These are phyloP conservation scores for Drosophila testacea DNA, from an alignment of 2,888 invertebrate genomes.

Conservation along the genomic window DNA sequence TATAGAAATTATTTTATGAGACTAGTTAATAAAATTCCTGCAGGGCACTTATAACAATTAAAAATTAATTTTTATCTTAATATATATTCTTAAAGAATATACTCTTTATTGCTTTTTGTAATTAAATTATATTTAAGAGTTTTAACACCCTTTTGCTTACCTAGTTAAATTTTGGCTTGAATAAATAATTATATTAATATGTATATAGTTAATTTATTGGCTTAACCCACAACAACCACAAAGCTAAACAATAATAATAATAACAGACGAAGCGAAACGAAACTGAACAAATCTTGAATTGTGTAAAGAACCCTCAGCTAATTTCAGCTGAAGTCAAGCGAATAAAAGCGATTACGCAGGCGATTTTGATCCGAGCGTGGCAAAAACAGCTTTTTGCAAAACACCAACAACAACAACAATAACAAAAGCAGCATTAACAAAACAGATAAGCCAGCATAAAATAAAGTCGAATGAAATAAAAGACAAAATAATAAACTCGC, in stretches of 20 bases:
- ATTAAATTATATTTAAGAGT: too few relatives aligned
- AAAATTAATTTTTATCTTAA: too few relatives aligned
- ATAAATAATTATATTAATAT: constrained; percentile 25
- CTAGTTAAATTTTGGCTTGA: not conserved
- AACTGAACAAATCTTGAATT: constrained; percentile 42
- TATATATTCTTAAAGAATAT: too few relatives aligned
- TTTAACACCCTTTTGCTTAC: not conserved
- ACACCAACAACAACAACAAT: too few relatives aligned
- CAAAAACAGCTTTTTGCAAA: constrained; percentile 61
- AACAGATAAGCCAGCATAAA: constrained; percentile 72
- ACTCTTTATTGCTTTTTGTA: too few relatives aligned
- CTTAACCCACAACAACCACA: constrained; percentile 16
- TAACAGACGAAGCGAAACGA: constrained; percentile 20
- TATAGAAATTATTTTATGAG: too few relatives aligned
- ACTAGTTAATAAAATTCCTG: too few relatives aligned
- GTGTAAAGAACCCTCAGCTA: constrained; percentile 66
- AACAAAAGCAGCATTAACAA: constrained; percentile 25
- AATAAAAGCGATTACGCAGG: constrained; percentile 82
- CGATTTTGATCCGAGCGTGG: constrained; percentile 52
- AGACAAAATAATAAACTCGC: constrained; percentile 82
- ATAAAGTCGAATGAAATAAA: constrained; percentile 58
- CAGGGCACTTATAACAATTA: too few relatives aligned
- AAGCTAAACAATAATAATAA: constrained; percentile 4
- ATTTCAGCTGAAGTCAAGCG: constrained; percentile 83
- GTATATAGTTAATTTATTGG: constrained; percentile 42